Evolutionary conservation across 2,797 vertebrate genomes (phyloP), one percentile per base, ranked within the genome.

Genomic region (Orientallactaga sibirica): DNA sequence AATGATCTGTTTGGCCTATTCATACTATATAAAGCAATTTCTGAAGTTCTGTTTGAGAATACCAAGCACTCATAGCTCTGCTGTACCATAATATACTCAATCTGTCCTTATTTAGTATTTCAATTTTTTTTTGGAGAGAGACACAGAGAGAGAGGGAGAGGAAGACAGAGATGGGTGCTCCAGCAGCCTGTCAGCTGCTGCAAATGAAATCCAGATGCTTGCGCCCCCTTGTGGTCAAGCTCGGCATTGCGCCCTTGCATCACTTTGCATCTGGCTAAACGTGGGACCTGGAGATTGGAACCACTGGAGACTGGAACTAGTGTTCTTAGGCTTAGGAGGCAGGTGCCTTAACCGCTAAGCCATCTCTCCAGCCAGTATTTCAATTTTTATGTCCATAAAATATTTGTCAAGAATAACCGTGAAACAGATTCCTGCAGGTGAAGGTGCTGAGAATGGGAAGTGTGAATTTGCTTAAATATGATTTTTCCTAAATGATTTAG

Each of bases 381-480:
- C 9, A 78, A 4, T 83, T 62, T 85, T 93, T n/a, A 94, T 76
- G 41, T 74, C 25, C 87, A 86, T n/a, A 94, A 41, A 68, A 66
- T 1, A 86, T 20, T 87, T 78, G 18, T 82, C 15, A 68, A 1
- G 2, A 76, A 25, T 29, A 41, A 11, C 20, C 89, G 37, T 80
- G 33, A 92, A 93, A 88, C 55, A 4, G 81, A 87, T 94, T 81
- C 27, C 37, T 89, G 71, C 14, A 91, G 77, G n/a, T 78, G 16
- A 86, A 75, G 74, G 55, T 96, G 18, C 29, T 64, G 25, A 41
- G 29, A 84, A 41, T 74, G 24, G 37, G 37, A 29, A 86, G 16
- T 87, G 55, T 80, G 10, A 82, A 86, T 84, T 80, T 93, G 37
- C 6, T 43, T 92, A 84, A 90, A 88, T 83, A 70, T 16, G 90